Conservation (phyloP, 2,888 invertebrate genomes). For the Kuschelorhynchus macadamiae region DNA sequence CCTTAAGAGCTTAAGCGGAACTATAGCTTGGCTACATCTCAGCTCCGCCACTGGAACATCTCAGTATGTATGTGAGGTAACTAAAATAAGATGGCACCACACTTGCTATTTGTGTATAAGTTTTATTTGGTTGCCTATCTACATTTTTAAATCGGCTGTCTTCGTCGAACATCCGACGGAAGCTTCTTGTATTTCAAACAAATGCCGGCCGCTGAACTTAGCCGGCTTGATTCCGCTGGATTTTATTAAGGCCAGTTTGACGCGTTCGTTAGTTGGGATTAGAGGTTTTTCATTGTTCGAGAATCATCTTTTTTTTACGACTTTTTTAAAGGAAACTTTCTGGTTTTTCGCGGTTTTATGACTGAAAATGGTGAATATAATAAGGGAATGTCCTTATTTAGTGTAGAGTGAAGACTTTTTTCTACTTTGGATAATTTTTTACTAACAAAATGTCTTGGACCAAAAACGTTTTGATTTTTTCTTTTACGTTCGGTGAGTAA, state of each 20-base stretch:
- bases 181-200: slow-evolving; percentile 54
- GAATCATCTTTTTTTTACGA: slow-evolving; percentile 20
- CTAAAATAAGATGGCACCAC: no score
- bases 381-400: slow-evolving; percentile 13
- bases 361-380: slow-evolving; percentile 24
- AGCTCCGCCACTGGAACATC: no score
- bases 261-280: slow-evolving; percentile 47
- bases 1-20: no score
- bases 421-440: slow-evolving; percentile 22
- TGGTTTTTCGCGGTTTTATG: slow-evolving; percentile 14
- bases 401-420: slow-evolving; percentile 47
- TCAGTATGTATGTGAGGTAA: no score
- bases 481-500: slow-evolving; percentile 42
- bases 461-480: slow-evolving; percentile 32
- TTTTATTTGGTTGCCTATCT: no score
- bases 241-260: slow-evolving; percentile 54
- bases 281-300: slow-evolving; percentile 32
- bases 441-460: slow-evolving; percentile 38
- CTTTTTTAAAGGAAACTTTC: slow-evolving; percentile 48
- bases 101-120: no score
- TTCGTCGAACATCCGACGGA: slow-evolving; percentile 30
- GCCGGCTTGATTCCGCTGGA: slow-evolving; percentile 46
- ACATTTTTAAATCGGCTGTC: slow-evolving; percentile 23
- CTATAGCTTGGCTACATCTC: no score
- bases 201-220: slow-evolving; percentile 57